Evolutionary conservation across 2,797 vertebrate genomes (phyloP).

Genomic region (Alfaro cultratus): DNA sequence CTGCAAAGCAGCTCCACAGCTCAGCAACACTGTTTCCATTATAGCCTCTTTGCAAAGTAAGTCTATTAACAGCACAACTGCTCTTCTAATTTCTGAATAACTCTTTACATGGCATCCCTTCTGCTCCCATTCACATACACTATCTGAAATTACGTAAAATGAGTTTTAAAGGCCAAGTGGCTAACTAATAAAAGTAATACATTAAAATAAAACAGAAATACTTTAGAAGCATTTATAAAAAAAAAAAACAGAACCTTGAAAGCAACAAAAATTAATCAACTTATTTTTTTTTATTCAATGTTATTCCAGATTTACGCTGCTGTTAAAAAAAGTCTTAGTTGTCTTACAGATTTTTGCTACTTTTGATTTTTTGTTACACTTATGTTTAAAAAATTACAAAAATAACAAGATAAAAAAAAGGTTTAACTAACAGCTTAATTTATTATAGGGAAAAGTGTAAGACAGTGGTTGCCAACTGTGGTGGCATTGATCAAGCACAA

Average conservation of each 20-base stretch:
- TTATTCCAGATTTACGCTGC: background rate
- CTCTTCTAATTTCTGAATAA: slow-evolving; percentile 29
- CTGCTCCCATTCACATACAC: slow-evolving; percentile 42
- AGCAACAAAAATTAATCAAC: background rate
- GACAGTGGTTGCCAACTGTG: background rate
- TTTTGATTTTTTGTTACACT: background rate
- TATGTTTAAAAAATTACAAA: background rate
- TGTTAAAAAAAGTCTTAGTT: background rate
- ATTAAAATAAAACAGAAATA: background rate
- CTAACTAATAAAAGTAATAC: background rate
- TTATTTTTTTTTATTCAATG: background rate
- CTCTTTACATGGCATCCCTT: slow-evolving; percentile 49
- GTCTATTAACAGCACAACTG: slow-evolving; percentile 56
- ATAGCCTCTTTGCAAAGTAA: slow-evolving; percentile 56
- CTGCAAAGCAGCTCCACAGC: slow-evolving; percentile 54
- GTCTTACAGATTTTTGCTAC: background rate
- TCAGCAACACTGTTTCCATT: slow-evolving; percentile 42
- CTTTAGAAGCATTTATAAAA: background rate
- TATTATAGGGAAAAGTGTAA: background rate
- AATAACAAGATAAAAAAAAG: background rate
- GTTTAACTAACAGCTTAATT: background rate
- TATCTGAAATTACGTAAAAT: slow-evolving; percentile 3
- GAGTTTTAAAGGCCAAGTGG: background rate
- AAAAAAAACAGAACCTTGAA: background rate
- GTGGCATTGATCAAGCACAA: background rate